Base-by-base conservation (phyloP, 2,797 vertebrate genomes). In the Mormyrus hasselquistii region DNA sequence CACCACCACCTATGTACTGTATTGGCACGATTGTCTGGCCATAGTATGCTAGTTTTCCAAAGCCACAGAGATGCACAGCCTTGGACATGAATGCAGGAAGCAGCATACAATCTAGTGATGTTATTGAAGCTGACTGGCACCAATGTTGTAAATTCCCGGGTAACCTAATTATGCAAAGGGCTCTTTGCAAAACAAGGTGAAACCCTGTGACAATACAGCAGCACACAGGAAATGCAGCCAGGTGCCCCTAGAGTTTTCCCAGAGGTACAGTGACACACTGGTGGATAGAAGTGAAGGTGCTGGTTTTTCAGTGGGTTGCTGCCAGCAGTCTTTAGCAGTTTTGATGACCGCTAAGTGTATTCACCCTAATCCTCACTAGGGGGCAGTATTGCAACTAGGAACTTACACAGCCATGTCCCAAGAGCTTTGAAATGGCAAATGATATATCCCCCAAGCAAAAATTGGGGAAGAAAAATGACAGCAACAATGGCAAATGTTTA, bases 231-330 rank as follows among this genome's bases (percentile, higher is more conserved):
- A 52, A 84, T 6, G 47, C 22, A 52, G 82, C 9, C 29, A 49
- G 8, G 19, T 49, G 47, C 38, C 22, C 16, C 22, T 4, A 84
- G 22, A 52, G 12, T 50, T 25, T 50, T 44, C 44, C 16, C 38
- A 49, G 19, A 44, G 6, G 38, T 10, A 12, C 41, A 19, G n/a
- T 10, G 41, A 25, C 41, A 49, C 44, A 4, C 14, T 86, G 22
- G 22, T 16, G 50, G 9, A 86, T 22, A 10, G 22, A 55, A 8
- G 12, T 55, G 84, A 86, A 85, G 90, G 86, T 57, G 87, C 29
- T 76, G 34, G 34, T 86, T 41, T 88, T 82, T 57, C 22, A 38
- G 83, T 86, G 49, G 59, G 19, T 89, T 91, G 53, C 55, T 34
- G 12, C 16, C 76, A n/a, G 34, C 0, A n/a, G 9, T 55, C 52